phyloP scores from a whole-genome alignment of 2,113 vertebrate species.

The Catharus minimus region DNA sequence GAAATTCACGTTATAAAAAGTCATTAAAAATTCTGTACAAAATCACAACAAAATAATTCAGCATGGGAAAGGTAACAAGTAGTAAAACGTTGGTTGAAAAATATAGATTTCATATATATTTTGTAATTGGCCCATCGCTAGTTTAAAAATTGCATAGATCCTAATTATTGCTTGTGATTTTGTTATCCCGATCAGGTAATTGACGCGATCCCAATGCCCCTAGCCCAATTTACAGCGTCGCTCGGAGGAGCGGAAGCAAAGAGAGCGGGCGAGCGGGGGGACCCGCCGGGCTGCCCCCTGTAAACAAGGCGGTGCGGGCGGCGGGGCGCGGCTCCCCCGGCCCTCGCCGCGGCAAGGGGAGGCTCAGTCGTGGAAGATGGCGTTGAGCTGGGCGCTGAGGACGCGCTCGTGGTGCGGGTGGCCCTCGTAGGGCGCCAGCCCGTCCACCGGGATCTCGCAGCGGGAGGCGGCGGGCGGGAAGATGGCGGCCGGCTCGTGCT shows the following conservation, averaged over 20 bases:
- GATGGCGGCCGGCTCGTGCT: conserved; percentile 85
- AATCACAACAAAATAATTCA: conserved; percentile 94
- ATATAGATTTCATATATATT: conserved; percentile 90
- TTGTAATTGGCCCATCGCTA: conserved; percentile 87
- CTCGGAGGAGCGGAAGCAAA: conserved; percentile 11
- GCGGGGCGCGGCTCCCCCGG: conserved; percentile 56
- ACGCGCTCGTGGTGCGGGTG: conserved; percentile 93
- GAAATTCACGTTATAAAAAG: conserved; percentile 91
- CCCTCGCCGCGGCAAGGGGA: not conserved
- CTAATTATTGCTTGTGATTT: conserved; percentile 95
- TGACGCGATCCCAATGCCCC: conserved; percentile 77
- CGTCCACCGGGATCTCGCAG: conserved; percentile 90
- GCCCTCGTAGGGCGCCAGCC: conserved; percentile 89
- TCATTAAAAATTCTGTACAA: conserved; percentile 94
- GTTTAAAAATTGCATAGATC: conserved; percentile 97
- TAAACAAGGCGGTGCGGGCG: conserved; percentile 74
- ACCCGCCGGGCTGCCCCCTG: conserved; percentile 57
- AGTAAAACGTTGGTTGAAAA: conserved; percentile 93
- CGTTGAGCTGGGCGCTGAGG: conserved; percentile 93
- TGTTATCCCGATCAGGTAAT: conserved; percentile 82
- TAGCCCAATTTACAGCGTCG: conserved; percentile 67
- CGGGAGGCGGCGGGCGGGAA: conserved; percentile 82
- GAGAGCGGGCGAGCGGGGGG: not conserved
- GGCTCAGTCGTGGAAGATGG: conserved; percentile 94
- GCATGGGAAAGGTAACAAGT: conserved; percentile 88